Evolutionary conservation across 2,113 vertebrate genomes (phyloP).

Genomic region (Menidia beryllina): DNA sequence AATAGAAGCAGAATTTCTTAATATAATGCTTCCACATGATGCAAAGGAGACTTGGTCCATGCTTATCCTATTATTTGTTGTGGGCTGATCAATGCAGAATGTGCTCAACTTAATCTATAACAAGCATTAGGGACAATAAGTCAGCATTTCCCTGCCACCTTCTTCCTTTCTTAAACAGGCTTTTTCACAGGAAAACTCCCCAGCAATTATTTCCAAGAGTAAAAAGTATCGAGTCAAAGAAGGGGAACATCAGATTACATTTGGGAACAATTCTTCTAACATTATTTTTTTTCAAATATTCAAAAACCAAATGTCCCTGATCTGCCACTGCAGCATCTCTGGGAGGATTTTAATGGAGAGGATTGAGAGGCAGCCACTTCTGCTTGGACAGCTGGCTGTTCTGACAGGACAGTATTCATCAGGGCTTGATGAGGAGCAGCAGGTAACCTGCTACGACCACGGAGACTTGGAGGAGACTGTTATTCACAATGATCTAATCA

Average conservation of each 20-base stretch:
- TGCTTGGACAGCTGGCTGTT: constrained; percentile 63
- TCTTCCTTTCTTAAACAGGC: neutral
- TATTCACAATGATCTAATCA: constrained; percentile 7
- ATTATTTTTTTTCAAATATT: no score
- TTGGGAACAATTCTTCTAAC: no score
- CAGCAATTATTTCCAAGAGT: neutral
- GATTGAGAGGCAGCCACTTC: constrained; percentile 14
- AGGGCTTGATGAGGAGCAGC: constrained; percentile 38
- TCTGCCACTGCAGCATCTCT: constrained; percentile 17
- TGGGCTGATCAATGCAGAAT: constrained; percentile 14
- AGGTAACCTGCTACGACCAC: constrained; percentile 38
- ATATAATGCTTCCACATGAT: neutral
- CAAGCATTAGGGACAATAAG: constrained; percentile 21
- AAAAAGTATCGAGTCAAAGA: neutral
- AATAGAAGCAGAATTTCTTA: no score
- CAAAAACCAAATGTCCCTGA: constrained; percentile 20
- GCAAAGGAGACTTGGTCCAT: neutral
- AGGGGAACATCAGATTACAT: neutral
- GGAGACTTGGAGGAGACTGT: neutral
- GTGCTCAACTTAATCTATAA: constrained; percentile 20
- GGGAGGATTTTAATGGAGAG: constrained; percentile 5
- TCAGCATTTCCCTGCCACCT: neutral
- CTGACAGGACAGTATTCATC: constrained; percentile 65
- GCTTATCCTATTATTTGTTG: neutral
- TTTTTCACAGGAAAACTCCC: constrained; percentile 2